phyloP scores from a whole-genome alignment of 2,888 invertebrate species.

The Marronus borbonicus region DNA sequence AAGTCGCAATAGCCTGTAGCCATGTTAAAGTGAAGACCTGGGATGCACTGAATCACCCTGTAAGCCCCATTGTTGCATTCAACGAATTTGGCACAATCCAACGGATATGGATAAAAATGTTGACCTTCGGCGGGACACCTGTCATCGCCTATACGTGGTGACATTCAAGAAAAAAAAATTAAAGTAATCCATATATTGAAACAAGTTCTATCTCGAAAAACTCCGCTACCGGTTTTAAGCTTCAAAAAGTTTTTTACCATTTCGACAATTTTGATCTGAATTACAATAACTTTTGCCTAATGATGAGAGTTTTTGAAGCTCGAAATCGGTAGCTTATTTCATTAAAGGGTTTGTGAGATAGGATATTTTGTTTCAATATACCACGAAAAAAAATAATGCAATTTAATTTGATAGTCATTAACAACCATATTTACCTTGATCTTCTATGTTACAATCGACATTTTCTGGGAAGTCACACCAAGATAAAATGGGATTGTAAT shows the following conservation, averaged over 20 bases:
- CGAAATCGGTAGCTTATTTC: too few species aligned
- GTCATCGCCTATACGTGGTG: conserved; percentile 13
- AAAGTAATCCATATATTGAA: too few species aligned
- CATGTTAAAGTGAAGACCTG: conserved; percentile 51
- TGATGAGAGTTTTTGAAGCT: too few species aligned
- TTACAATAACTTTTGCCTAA: too few species aligned
- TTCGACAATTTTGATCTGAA: too few species aligned
- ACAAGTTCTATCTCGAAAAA: too few species aligned
- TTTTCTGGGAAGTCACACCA: conserved; percentile 33
- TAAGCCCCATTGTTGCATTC: conserved; percentile 48
- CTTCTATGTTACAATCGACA: conserved; percentile 13
- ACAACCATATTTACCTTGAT: not conserved
- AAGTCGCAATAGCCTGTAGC: conserved; percentile 50
- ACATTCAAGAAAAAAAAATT: not conserved
- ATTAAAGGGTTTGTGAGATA: too few species aligned
- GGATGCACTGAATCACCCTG: conserved; percentile 46
- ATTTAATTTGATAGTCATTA: not conserved
- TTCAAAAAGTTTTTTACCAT: too few species aligned
- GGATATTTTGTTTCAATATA: too few species aligned
- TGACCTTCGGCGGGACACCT: conserved; percentile 49
- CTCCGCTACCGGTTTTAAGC: too few species aligned
- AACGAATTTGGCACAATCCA: conserved; percentile 31
- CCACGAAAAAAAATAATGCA: not conserved
- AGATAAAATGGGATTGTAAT: conserved; percentile 8
- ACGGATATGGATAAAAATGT: conserved; percentile 28